Base-by-base conservation (phyloP, 2,888 invertebrate species). In the Volucella inanis region DNA sequence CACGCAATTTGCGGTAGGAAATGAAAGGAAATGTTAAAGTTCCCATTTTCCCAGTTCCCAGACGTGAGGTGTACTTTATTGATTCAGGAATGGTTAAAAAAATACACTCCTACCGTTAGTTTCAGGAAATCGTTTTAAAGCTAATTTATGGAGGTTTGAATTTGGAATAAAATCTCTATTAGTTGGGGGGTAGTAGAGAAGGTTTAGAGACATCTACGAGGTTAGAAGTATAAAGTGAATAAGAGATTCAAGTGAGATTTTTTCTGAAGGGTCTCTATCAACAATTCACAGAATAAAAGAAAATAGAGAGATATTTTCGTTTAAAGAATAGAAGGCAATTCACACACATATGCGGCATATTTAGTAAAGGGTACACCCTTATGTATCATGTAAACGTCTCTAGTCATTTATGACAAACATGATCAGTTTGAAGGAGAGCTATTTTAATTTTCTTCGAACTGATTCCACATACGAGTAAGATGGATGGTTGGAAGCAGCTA, bases 1-100 rank as follows among this genome's bases (percentile, higher is more conserved):
- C 75, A 75, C 75, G 75, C 75, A 59, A 65, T 45, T 14, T 47
- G 55, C 39, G 41, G 47, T 55, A 47, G 45, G 31, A 45, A 49
- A 49, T 49, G 49, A 38, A 38, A 14, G 38, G 47, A 54, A 43
- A 52, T 41, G 12, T 31, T 0, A 15, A 14, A 22, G 22, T 54
- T 52, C 39, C 18, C 31, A 41, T 72, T 52, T 10, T 38, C 39
- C 55, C n/a, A 8, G 38, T n/a, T n/a, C 11, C 10, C 14, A 31
- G 47, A 18, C 31, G n/a, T n/a, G 12, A 59, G 59, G 65, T 75
- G 65, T 59, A 15, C 49, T 50, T 59, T 57, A 41, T 67, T 65
- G 14, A 67, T 67, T 67, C 31, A 31, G 49, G 8, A 31, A 31
- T 31, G 31, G 31, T 31, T 31, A 6, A 31, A 18, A 70, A 47